Evolutionary conservation across 2,797 vertebrate species (phyloP).

Genomic region (Lagocephalus sceleratus): DNA sequence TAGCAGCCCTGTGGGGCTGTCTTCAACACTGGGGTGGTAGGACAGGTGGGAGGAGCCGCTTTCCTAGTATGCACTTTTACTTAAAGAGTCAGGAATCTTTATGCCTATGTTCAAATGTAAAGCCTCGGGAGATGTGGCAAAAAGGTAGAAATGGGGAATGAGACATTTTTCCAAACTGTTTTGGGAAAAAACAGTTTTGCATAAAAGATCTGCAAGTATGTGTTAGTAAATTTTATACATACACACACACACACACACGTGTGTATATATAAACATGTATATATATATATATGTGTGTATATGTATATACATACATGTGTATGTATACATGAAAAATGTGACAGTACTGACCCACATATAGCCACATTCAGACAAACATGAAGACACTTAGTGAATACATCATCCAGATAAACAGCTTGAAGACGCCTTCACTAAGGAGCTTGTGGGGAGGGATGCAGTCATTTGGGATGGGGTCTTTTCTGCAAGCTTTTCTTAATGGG

Average conservation of each 20-base stretch:
- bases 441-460: slow-evolving; percentile 67
- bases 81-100: slow-evolving; percentile 38
- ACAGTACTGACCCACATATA: slow-evolving; percentile 23
- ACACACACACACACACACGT: slow-evolving; percentile 5
- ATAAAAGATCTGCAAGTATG: neutral
- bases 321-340: too few relatives aligned
- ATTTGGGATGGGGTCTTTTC: slow-evolving; percentile 70
- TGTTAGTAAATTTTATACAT: neutral
- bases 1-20: slow-evolving; percentile 56
- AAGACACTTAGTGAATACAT: slow-evolving; percentile 54
- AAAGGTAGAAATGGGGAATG: slow-evolving; percentile 14
- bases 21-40: slow-evolving; percentile 39
- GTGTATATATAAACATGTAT: too few relatives aligned
- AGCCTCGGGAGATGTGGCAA: slow-evolving; percentile 15
- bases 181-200: slow-evolving; percentile 14
- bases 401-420: slow-evolving; percentile 70
- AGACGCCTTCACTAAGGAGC: slow-evolving; percentile 65
- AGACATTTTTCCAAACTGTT: slow-evolving; percentile 4
- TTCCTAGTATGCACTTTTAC: slow-evolving; percentile 26
- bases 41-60: slow-evolving; percentile 59
- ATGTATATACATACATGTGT: too few relatives aligned
- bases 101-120: slow-evolving; percentile 35
- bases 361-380: slow-evolving; percentile 34
- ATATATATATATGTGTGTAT: too few relatives aligned
- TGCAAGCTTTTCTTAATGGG: slow-evolving; percentile 74